Conservation (phyloP, 1,140 invertebrate species). For the Hylaeus anthracinus region DNA sequence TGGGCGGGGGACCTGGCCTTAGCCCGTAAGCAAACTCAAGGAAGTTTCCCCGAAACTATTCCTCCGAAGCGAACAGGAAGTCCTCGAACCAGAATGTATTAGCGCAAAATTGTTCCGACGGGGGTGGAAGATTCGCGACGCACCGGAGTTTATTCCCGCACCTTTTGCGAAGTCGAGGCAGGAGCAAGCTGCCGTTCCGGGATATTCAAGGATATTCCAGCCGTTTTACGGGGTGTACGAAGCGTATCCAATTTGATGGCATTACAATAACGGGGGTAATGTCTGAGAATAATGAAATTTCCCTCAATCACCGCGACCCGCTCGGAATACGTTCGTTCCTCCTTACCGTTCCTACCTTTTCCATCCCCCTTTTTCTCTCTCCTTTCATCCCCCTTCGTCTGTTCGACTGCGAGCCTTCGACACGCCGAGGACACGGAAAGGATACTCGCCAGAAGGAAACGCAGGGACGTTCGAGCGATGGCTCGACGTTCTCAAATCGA, state of each 20-base stretch:
- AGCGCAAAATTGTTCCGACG: not conserved
- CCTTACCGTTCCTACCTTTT: conserved; percentile 16
- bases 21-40: too few relatives aligned
- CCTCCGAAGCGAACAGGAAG: too few relatives aligned
- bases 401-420: conserved; percentile 21
- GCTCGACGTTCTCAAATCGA: conserved; percentile 56
- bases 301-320: conserved; percentile 76
- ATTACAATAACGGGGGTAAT: conserved; percentile 80
- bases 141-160: conserved; percentile 30
- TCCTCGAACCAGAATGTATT: not conserved
- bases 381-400: not conserved
- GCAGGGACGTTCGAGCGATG: conserved; percentile 13
- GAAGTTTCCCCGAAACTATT: too few relatives aligned
- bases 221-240: conserved; percentile 65
- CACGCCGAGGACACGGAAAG: conserved; percentile 7
- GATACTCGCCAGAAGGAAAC: conserved; percentile 16
- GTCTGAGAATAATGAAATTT: conserved; percentile 80
- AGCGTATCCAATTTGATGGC: conserved; percentile 79
- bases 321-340: conserved; percentile 69
- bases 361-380: conserved; percentile 22
- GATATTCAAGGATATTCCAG: conserved; percentile 55
- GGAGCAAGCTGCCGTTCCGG: conserved; percentile 24
- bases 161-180: conserved; percentile 7
- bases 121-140: conserved; percentile 33
- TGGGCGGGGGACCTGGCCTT: too few relatives aligned